Percentiles rank a stretch among this genome's conserved stretches.
Conservation (phyloP, 2,888 invertebrate species). For the Parochlus steinenii region DNA sequence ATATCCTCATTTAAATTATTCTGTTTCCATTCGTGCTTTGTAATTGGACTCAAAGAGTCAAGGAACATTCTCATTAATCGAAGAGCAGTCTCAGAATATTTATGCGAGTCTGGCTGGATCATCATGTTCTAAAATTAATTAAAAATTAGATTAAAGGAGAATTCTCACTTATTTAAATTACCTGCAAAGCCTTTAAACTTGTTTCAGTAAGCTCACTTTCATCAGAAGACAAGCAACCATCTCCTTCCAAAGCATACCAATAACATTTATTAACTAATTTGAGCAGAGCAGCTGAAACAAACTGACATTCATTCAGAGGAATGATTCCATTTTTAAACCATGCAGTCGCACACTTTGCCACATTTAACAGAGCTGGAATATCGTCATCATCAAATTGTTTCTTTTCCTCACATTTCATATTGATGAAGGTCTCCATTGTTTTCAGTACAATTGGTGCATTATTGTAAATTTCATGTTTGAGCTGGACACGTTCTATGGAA, state of each 20-base stretch:
- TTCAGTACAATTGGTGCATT: slow-evolving; percentile 25
- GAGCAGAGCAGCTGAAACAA: slow-evolving; percentile 27
- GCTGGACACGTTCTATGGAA: slow-evolving; percentile 24
- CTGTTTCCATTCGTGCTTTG: slow-evolving; percentile 33
- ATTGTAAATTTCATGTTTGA: slow-evolving; percentile 26
- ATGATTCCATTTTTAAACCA: slow-evolving; percentile 41
- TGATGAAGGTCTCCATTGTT: slow-evolving; percentile 25
- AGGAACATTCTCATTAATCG: slow-evolving; percentile 41
- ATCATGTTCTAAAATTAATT: slow-evolving; percentile 18
- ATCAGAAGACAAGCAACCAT: slow-evolving; percentile 34
- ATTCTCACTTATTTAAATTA: slow-evolving; percentile 33
- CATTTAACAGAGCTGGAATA: slow-evolving; percentile 35
- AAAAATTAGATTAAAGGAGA: neutral
- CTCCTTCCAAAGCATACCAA: slow-evolving; percentile 30
- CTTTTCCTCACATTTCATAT: slow-evolving; percentile 22
- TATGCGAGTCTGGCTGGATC: slow-evolving; percentile 42
- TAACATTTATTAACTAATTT: slow-evolving; percentile 30
- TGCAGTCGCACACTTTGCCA: slow-evolving; percentile 37
- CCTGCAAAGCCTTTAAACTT: slow-evolving; percentile 43
- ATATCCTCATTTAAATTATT: slow-evolving; percentile 40
- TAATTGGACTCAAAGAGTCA: slow-evolving; percentile 36
- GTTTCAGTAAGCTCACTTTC: slow-evolving; percentile 41
- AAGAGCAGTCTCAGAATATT: slow-evolving; percentile 39
- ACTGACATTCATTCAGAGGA: slow-evolving; percentile 26
- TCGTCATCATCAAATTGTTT: slow-evolving; percentile 26